phyloP scores from a whole-genome alignment of 2,113 vertebrate genomes.

The Fulmarus glacialis region DNA sequence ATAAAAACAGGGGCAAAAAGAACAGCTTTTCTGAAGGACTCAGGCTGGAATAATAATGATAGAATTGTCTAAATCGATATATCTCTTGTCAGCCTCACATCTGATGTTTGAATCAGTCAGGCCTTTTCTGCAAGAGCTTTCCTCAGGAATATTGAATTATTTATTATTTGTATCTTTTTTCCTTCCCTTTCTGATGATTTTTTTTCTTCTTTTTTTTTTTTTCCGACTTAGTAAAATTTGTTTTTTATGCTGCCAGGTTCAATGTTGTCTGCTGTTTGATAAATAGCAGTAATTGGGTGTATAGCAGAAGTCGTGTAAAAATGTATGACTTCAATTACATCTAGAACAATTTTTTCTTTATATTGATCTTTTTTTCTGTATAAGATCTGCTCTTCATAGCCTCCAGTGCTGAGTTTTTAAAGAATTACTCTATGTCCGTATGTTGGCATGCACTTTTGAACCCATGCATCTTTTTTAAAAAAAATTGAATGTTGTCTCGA shows the following conservation, averaged over 20 bases:
- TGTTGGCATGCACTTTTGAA: slow-evolving; percentile 62
- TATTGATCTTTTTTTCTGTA: slow-evolving; percentile 74
- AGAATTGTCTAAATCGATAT: slow-evolving; percentile 87
- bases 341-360: slow-evolving; percentile 71
- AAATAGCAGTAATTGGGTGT: slow-evolving; percentile 84
- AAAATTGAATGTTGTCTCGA: neutral
- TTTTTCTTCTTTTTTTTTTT: slow-evolving; percentile 1
- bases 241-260: slow-evolving; percentile 80
- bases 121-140: slow-evolving; percentile 82
- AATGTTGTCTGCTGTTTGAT: slow-evolving; percentile 81
- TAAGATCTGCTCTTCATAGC: slow-evolving; percentile 72
- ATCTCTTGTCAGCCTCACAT: slow-evolving; percentile 83
- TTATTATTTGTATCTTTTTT: slow-evolving; percentile 86
- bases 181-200: slow-evolving; percentile 75
- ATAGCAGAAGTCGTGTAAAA: slow-evolving; percentile 79
- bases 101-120: slow-evolving; percentile 87
- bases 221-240: slow-evolving; percentile 82
- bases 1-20: slow-evolving; percentile 78
- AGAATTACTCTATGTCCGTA: slow-evolving; percentile 68
- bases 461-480: slow-evolving; percentile 1
- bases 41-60: slow-evolving; percentile 85
- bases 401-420: slow-evolving; percentile 67
- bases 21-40: slow-evolving; percentile 78
- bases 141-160: slow-evolving; percentile 87
- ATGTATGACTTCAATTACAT: slow-evolving; percentile 84